These are phyloP conservation scores for Halictus ligatus DNA, from an alignment of 2,888 invertebrate genomes.

Conservation along the genomic window DNA sequence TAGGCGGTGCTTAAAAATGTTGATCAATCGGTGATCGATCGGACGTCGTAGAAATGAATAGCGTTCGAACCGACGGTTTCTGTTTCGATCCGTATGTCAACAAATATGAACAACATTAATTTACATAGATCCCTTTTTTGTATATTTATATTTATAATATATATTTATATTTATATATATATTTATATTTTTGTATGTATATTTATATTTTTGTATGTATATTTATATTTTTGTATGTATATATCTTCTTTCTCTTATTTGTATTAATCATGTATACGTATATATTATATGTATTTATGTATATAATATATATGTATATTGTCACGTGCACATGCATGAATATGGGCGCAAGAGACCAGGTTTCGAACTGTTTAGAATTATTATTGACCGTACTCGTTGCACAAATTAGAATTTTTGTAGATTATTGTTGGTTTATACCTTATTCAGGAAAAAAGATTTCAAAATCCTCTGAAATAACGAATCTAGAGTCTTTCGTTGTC, in stretches of 20 bases:
- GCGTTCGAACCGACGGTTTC: conserved; percentile 43
- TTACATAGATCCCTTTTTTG: conserved; percentile 64
- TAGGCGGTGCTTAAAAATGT: conserved; percentile 17
- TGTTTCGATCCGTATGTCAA: conserved; percentile 63
- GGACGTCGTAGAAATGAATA: conserved; percentile 51
- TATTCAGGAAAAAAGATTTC: not conserved
- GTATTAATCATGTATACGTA: conserved; percentile 62
- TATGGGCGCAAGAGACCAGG: conserved; percentile 8
- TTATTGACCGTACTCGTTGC: not conserved
- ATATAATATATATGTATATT: conserved; percentile 59
- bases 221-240: conserved; percentile 60
- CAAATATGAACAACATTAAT: conserved; percentile 76
- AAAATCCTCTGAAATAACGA: not conserved
- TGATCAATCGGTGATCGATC: conserved; percentile 41
- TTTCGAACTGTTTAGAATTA: not conserved
- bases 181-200: conserved; percentile 60
- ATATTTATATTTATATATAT: conserved; percentile 63
- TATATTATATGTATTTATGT: conserved; percentile 31
- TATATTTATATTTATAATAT: conserved; percentile 64
- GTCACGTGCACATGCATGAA: conserved; percentile 21
- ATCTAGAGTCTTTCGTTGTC: not conserved
- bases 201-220: conserved; percentile 60
- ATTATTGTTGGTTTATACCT: not conserved
- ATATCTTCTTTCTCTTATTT: conserved; percentile 53
- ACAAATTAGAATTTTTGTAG: not conserved